These are phyloP conservation scores for Edolisoma coerulescens DNA, from an alignment of 2,113 vertebrate genomes.

Conservation along the genomic window DNA sequence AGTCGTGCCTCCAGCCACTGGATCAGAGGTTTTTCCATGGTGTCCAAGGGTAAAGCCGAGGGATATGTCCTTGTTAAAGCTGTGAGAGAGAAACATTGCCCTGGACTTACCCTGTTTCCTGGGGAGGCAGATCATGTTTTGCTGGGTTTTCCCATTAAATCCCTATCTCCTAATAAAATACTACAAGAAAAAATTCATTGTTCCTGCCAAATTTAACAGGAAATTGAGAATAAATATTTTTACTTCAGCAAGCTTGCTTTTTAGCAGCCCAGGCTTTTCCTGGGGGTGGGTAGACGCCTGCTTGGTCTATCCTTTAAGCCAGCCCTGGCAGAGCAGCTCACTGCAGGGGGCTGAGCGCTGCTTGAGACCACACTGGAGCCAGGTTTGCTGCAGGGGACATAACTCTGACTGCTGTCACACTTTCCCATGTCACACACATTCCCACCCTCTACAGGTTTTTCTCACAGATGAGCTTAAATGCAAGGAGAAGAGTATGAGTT, in stretches of 20 bases:
- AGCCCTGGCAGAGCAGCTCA: slow-evolving; percentile 16
- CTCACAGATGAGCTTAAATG: background rate
- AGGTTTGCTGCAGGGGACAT: background rate
- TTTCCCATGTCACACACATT: background rate
- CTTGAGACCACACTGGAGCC: slow-evolving; percentile 18
- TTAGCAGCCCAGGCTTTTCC: slow-evolving; percentile 19
- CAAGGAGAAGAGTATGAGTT: background rate
- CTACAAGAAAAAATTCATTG: slow-evolving; percentile 1
- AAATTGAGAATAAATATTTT: slow-evolving; percentile 63
- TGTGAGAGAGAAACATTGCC: background rate
- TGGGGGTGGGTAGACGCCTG: slow-evolving; percentile 34
- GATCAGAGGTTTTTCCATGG: background rate
- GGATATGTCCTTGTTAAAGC: background rate
- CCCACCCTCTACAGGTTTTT: background rate
- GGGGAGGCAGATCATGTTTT: slow-evolving; percentile 6
- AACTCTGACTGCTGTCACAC: background rate
- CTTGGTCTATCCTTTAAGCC: slow-evolving; percentile 45
- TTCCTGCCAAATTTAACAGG: slow-evolving; percentile 57
- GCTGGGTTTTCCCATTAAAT: slow-evolving; percentile 38
- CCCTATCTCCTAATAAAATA: slow-evolving; percentile 58
- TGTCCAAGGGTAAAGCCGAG: background rate
- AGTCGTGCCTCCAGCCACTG: rapidly evolving
- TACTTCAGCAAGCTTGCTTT: slow-evolving; percentile 30
- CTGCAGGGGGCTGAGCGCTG: background rate
- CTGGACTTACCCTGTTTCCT: background rate